A percentile compares a stretch with the other conserved stretches of the same genome.
These are phyloP conservation scores for Centropus unirufus DNA, from an alignment of 2,113 vertebrate species.

Conservation along the genomic window DNA sequence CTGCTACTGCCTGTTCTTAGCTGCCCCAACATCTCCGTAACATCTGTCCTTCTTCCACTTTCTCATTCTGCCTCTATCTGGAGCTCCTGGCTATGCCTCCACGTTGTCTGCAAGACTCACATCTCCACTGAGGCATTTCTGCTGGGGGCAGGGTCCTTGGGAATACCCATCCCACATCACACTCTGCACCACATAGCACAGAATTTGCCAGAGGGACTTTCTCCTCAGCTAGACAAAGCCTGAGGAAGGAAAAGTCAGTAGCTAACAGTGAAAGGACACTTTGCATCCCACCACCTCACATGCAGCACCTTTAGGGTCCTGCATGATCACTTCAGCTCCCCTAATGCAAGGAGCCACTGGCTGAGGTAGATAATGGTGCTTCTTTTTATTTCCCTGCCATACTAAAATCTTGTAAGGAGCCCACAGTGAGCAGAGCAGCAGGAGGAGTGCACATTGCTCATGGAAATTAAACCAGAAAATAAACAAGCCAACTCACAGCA, in stretches of 20 bases:
- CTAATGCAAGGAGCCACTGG: background rate
- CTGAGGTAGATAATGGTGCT: background rate
- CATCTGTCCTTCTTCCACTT: background rate
- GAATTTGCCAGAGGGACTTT: background rate
- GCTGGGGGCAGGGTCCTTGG: background rate
- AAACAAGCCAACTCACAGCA: background rate
- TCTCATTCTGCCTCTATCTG: background rate
- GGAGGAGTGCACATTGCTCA: background rate
- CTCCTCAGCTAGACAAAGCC: background rate
- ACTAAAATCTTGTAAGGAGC: background rate
- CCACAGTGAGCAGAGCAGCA: background rate
- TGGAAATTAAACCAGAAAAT: background rate
- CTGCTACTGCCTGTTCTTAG: background rate
- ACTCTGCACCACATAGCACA: background rate
- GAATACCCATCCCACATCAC: background rate
- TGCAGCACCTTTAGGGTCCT: background rate
- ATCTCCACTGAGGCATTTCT: rapidly evolving
- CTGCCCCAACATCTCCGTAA: background rate
- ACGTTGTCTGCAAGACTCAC: background rate
- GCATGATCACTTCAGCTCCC: rapidly evolving
- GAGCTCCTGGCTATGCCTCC: background rate
- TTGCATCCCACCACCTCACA: background rate
- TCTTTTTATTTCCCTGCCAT: background rate
- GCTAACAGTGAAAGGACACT: background rate
- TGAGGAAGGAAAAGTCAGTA: background rate